These are phyloP conservation scores for Aythya baeri DNA, from an alignment of 2,113 vertebrate species.

Conservation along the genomic window DNA sequence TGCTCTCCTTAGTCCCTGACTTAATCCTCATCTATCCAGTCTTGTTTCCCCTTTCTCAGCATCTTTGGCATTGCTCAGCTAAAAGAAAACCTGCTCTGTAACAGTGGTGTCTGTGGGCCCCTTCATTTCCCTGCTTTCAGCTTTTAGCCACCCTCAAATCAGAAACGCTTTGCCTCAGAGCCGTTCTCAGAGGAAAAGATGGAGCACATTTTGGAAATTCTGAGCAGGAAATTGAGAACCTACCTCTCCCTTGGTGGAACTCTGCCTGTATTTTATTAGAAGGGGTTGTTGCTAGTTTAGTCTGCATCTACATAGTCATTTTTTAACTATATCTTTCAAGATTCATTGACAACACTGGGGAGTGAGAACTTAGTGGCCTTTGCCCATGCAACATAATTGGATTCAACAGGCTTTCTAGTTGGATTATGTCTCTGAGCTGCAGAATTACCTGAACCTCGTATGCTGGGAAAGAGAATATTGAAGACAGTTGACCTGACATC, in stretches of 20 bases:
- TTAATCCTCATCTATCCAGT: accelerated
- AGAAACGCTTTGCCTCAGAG: neutral
- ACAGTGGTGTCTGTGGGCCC: neutral
- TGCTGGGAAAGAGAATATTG: accelerated
- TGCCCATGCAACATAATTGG: neutral
- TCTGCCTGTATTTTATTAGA: neutral
- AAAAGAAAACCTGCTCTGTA: neutral
- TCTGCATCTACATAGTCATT: neutral
- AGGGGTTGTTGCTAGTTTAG: neutral
- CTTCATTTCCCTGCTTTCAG: neutral
- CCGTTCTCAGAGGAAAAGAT: neutral
- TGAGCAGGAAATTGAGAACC: neutral
- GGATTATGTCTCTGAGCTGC: neutral
- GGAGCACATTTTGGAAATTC: neutral
- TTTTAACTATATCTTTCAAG: neutral
- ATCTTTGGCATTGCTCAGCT: neutral
- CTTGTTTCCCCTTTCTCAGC: neutral
- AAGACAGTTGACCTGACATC: neutral
- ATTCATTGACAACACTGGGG: neutral
- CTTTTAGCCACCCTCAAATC: neutral
- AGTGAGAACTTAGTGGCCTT: neutral
- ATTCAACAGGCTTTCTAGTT: neutral
- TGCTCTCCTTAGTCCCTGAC: neutral
- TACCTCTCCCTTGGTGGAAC: neutral
- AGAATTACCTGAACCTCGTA: neutral